Base-by-base conservation (phyloP, 2,888 invertebrate species). In the Eupithecia abbreviata region DNA sequence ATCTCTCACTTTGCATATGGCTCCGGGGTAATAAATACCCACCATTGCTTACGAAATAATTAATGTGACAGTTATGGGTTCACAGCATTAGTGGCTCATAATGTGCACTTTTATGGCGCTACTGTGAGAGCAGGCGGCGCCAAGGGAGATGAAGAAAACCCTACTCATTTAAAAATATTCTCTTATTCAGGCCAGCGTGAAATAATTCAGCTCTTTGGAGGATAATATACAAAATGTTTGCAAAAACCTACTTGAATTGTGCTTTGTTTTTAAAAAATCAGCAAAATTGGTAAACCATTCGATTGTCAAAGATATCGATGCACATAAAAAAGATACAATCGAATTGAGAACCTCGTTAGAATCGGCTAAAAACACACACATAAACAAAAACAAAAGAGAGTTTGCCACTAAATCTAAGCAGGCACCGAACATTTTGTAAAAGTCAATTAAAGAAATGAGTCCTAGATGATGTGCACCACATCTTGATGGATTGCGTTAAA, bases 61-160 rank as follows among this genome's bases (percentile, higher is more conserved):
- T 89, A 91, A 92, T 92, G 92, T 88, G 91, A 88, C 90, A 88
- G 90, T 93, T 93, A 94, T 93, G 93, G 90, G 89, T 84, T 85
- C 85, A 82, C 85, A 84, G 88, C 93, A 94, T 94, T 94, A 94
- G 90, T 85, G 85, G 87, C 84, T 88, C 87, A 88, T 93, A 91
- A 93, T 91, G 90, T 88, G 85, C 87, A 87, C 88, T 93, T 93
- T 93, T 92, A 93, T 88, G 90, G 90, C 86, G 85, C 85, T 84
- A 86, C 87, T 86, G 84, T 82, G 85, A 79, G 78, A 88, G 75
- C 51, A 30, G 30, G 18, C 62, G 77, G 77, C 77, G 71, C 78
- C 73, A 18, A 30, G 69, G 69, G 69, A 69, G 45, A 12, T 47
- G 45, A 9, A 67, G 42, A 43, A 43, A 43, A 67, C 7, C n/a